Evolutionary conservation across 2,113 vertebrate species (phyloP).

Genomic region (Phasianus colchicus): DNA sequence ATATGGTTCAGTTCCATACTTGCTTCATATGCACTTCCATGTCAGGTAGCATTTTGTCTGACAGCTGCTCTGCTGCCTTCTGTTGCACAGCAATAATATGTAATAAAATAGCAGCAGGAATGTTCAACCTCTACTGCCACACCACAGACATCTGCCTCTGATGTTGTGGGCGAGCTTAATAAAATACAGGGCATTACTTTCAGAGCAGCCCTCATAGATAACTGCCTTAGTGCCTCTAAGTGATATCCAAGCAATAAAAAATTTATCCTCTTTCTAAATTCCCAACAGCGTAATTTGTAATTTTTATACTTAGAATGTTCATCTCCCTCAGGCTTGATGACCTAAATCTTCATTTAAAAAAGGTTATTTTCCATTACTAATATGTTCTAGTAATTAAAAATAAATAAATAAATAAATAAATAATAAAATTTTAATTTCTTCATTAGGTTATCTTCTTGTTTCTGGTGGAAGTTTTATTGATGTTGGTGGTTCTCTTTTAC

Average conservation of each 20-base stretch:
- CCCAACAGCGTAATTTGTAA: neutral
- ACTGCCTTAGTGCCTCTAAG: neutral
- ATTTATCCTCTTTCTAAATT: neutral
- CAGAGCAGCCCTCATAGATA: neutral
- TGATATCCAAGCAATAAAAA: neutral
- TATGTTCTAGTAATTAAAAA: neutral
- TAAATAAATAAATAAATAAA: neutral
- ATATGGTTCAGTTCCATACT: too few species aligned
- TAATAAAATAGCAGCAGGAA: too few species aligned
- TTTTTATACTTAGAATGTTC: neutral
- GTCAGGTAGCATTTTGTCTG: too few species aligned
- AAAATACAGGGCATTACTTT: neutral
- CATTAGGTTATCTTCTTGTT: neutral
- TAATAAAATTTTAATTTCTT: neutral
- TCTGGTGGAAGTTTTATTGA: neutral
- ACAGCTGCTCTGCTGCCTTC: too few species aligned
- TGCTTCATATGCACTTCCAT: too few species aligned
- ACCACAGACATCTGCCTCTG: too few species aligned
- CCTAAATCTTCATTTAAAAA: neutral
- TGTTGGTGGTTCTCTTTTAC: neutral
- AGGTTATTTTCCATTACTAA: neutral
- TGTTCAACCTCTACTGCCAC: too few species aligned
- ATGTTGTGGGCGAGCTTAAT: neutral
- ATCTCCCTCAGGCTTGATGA: neutral
- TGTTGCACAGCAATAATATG: too few species aligned